Base-by-base conservation (phyloP, 2,113 vertebrate species). In the Meriones unguiculatus region DNA sequence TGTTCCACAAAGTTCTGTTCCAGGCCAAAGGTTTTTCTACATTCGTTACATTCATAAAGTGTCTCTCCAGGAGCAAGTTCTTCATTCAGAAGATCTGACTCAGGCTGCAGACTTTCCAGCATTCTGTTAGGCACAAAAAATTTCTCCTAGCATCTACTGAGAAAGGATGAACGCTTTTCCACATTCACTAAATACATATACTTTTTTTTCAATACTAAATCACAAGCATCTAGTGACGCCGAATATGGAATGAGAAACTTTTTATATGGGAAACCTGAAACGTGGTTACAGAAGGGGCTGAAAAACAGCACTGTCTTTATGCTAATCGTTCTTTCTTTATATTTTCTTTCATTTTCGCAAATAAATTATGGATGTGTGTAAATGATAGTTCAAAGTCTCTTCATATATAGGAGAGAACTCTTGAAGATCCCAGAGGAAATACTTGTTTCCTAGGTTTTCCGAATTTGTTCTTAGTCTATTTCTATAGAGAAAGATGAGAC, bases 31-130 rank as follows among this genome's bases (percentile, higher is more conserved):
- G 72, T 86, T 96, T 96, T 94, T 82, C 85, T 93, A 93, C 91
- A 96, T 59, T 96, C 69, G n/a, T 50, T 89, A 80, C 87, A 94
- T 72, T 97, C 89, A 52, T 73, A 91, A 92, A 12, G n/a, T 78
- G 95, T 91, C 76, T 97, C 90, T 95, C 50, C 72, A 59, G 57
- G 65, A 54, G 91, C 85, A 80, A 95, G 91, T 52, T 97, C 81
- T 92, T 95, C 62, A 86, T 54, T 81, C 20, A 90, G 95, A 95
- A 88, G 65, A 86, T 78, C 76, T 90, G 90, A 81, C 76, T 97
- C 94, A 89, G 81, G 81, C 80, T 70, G 90, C 87, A 92, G 90
- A 85, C 86, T 96, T 90, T 97, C 94, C 82, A 98, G 82, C 96
- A 97, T 97, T 90, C 86, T 95, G 86, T 75, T 73, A 86, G 4